Evolutionary conservation across 2,797 vertebrate genomes (phyloP).

Genomic region (Cossypha polioptera): DNA sequence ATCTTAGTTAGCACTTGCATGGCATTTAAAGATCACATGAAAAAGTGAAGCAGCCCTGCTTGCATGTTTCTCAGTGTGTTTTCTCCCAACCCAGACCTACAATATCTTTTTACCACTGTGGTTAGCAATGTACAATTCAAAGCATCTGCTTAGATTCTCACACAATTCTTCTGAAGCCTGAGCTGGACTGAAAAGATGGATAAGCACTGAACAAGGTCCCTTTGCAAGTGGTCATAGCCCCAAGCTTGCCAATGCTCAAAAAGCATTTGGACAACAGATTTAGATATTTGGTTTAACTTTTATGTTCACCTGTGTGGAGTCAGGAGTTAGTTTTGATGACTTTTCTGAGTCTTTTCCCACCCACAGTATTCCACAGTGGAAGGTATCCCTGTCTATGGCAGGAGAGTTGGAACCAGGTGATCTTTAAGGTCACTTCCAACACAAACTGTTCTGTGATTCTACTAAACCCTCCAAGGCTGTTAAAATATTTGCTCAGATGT

Average conservation of each 20-base stretch:
- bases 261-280: background rate
- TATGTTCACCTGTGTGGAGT: background rate
- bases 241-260: background rate
- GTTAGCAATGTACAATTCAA: background rate
- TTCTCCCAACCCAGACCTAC: background rate
- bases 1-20: background rate
- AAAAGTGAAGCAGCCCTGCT: background rate
- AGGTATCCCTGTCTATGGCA: background rate
- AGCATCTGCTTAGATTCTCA: background rate
- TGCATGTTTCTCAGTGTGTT: background rate
- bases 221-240: background rate
- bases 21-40: background rate
- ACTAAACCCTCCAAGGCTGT: background rate
- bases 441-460: background rate
- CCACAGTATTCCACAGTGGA: fast-evolving
- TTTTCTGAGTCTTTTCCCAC: background rate
- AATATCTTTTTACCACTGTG: background rate
- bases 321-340: background rate
- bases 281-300: background rate
- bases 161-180: background rate
- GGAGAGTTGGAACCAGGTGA: background rate
- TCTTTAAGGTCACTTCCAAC: background rate
- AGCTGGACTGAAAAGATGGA: background rate
- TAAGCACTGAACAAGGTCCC: background rate
- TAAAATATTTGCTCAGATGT: background rate